These are phyloP conservation scores for Rugalucina vietnamica DNA, from an alignment of 2,888 invertebrate species.

Conservation along the genomic window DNA sequence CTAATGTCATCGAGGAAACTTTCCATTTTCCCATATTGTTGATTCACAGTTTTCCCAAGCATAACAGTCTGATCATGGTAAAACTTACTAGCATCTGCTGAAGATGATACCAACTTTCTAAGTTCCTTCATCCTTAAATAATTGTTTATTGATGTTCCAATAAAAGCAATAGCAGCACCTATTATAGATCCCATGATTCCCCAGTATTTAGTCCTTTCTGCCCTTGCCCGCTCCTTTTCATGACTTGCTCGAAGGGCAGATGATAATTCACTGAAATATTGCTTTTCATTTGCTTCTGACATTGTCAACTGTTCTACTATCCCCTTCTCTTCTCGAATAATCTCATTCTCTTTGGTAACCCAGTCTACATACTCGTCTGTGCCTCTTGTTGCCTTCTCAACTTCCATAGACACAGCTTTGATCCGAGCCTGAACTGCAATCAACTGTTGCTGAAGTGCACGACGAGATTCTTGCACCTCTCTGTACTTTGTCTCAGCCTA, in stretches of 20 bases:
- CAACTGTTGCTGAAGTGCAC: slow-evolving; percentile 73
- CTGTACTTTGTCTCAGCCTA: slow-evolving; percentile 81
- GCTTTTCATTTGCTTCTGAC: slow-evolving; percentile 90
- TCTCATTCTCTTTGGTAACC: slow-evolving; percentile 87
- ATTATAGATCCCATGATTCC: slow-evolving; percentile 90
- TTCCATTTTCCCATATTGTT: slow-evolving; percentile 67
- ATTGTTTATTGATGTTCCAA: slow-evolving; percentile 89
- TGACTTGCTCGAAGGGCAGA: slow-evolving; percentile 92
- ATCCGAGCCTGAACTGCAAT: slow-evolving; percentile 83
- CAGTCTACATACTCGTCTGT: slow-evolving; percentile 91
- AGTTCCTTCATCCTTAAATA: slow-evolving; percentile 88
- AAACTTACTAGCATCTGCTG: slow-evolving; percentile 66
- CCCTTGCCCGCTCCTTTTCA: slow-evolving; percentile 92
- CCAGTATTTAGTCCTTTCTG: slow-evolving; percentile 94
- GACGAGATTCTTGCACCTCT: slow-evolving; percentile 74
- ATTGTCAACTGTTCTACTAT: slow-evolving; percentile 87
- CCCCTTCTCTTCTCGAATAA: slow-evolving; percentile 82
- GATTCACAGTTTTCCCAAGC: slow-evolving; percentile 60
- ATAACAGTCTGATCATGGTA: slow-evolving; percentile 63
- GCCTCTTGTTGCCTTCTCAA: slow-evolving; percentile 91
- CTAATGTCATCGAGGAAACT: slow-evolving; percentile 55
- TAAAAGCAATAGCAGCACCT: slow-evolving; percentile 87
- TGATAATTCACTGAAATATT: slow-evolving; percentile 88
- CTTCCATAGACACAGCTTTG: slow-evolving; percentile 90
- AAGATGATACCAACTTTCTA: slow-evolving; percentile 86